Evolutionary conservation across 2,797 vertebrate species (phyloP).

Genomic region (Sternotherus odoratus): DNA sequence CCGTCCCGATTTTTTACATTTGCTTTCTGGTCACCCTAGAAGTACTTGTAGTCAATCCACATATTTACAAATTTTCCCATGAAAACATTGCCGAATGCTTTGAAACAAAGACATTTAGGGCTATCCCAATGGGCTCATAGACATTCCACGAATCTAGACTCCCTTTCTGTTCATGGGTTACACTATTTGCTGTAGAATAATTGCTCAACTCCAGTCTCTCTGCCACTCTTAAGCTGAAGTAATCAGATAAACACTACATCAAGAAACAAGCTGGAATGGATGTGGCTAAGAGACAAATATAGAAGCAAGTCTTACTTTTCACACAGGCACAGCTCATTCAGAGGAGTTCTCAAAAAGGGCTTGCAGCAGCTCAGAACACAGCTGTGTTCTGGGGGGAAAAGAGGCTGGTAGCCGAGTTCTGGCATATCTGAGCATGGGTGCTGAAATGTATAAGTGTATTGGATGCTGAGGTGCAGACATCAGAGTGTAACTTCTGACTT

Average conservation of each 20-base stretch:
- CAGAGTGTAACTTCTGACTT: background rate
- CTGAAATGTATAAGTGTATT: background rate
- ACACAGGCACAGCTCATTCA: background rate
- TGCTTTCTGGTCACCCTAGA: background rate
- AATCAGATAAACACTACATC: background rate
- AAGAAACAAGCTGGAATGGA: background rate
- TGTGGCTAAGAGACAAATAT: background rate
- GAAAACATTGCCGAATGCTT: background rate
- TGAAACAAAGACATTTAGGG: background rate
- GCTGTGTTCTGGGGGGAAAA: background rate
- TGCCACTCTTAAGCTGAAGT: background rate
- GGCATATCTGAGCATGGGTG: background rate
- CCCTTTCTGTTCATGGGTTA: background rate
- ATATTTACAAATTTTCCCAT: background rate
- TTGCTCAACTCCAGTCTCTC: background rate
- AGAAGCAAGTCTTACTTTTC: background rate
- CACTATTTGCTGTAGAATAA: background rate
- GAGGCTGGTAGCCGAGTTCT: background rate
- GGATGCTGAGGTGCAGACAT: background rate
- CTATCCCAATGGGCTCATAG: background rate
- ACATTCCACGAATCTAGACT: background rate
- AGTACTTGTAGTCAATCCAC: background rate
- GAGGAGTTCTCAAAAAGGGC: background rate
- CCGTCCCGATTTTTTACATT: no score
- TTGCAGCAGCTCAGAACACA: background rate